Percentiles rank a stretch among this genome's conserved stretches.
Evolutionary conservation across 2,797 vertebrate species (phyloP).

Genomic region (Hippoglossus hippoglossus): DNA sequence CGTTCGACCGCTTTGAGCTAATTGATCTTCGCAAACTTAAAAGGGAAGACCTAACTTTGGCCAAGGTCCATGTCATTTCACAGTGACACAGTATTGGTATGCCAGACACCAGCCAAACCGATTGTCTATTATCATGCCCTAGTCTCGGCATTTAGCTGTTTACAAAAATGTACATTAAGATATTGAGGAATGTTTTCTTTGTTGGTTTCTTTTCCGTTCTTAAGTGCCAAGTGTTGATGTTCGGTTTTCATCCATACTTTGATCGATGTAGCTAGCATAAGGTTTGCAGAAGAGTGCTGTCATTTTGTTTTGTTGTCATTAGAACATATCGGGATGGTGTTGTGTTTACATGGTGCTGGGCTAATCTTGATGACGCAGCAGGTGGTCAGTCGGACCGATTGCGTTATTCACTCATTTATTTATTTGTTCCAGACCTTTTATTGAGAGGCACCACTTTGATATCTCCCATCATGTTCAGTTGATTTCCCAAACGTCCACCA

Average conservation of each 20-base stretch:
- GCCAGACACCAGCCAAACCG: slow-evolving; percentile 69
- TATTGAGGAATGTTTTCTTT: slow-evolving; percentile 79
- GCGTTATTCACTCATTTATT: slow-evolving; percentile 66
- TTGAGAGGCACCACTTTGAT: slow-evolving; percentile 62
- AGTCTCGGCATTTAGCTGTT: slow-evolving; percentile 71
- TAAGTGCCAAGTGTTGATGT: slow-evolving; percentile 80
- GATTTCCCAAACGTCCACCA: slow-evolving; percentile 53
- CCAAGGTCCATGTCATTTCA: slow-evolving; percentile 40
- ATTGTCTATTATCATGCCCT: slow-evolving; percentile 66
- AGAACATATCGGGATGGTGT: slow-evolving; percentile 64
- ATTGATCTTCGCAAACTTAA: slow-evolving; percentile 32
- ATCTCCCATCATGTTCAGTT: slow-evolving; percentile 64
- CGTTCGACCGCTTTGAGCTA: slow-evolving; percentile 3
- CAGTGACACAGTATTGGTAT: slow-evolving; percentile 52
- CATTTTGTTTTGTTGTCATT: slow-evolving; percentile 55
- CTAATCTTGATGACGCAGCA: slow-evolving; percentile 49
- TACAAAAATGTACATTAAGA: slow-evolving; percentile 79
- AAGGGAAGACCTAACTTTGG: slow-evolving; percentile 47
- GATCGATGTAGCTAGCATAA: slow-evolving; percentile 72
- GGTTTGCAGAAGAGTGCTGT: slow-evolving; percentile 67
- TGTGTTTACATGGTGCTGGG: slow-evolving; percentile 73
- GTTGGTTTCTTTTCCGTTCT: slow-evolving; percentile 68
- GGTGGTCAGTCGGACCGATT: slow-evolving; percentile 54
- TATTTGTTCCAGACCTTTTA: slow-evolving; percentile 58
- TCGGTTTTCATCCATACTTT: slow-evolving; percentile 68